Evolutionary conservation across 2,797 vertebrate species (phyloP), one percentile per base, ranked within the genome.

Genomic region (Channallabes apus): DNA sequence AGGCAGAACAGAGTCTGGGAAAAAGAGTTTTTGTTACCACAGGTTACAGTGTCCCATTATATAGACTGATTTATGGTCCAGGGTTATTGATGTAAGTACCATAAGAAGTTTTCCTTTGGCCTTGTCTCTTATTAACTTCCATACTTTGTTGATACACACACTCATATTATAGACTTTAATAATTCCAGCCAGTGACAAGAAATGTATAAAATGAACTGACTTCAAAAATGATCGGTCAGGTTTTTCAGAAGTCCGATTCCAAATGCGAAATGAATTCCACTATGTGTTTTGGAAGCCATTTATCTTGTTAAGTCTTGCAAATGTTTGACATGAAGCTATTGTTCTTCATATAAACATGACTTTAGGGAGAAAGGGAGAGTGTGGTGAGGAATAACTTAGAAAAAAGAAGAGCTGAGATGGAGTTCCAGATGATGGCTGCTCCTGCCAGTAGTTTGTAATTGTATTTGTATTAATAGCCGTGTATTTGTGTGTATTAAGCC

Each of bases 401-500:
- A 82, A 69, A 58, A 88, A 84, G 46, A 85, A 85, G 32, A 76
- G 64, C 80, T 29, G n/a, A 29, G 81, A 82, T 38, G 67, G 35
- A 64, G 79, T 87, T 64, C 78, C 84, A 85, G 82, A 73, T 29
- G 32, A 80, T 76, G 56, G 69, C 69, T 20, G 67, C 61, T 71
- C 78, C 73, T 86, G 84, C 82, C 86, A 86, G 82, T 54, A 86
- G 86, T 85, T 61, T 38, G 27, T 61, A 82, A 61, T 59, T 58
- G 54, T 82, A 64, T 87, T 72, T 38, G 35, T 82, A 82, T 82
- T 82, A 82, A 72, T 82, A 72, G 68, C 22, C 22, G 2, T 41
- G 32, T 61, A 72, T 82, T 84, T 86, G 69, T 87, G 84, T 86
- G 73, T 64, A 86, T 89, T 76, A 89, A 77, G 58, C 86, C 38